These are phyloP conservation scores for Acanthosoma haemorrhoidale DNA, from an alignment of 2,888 invertebrate species.

Conservation along the genomic window DNA sequence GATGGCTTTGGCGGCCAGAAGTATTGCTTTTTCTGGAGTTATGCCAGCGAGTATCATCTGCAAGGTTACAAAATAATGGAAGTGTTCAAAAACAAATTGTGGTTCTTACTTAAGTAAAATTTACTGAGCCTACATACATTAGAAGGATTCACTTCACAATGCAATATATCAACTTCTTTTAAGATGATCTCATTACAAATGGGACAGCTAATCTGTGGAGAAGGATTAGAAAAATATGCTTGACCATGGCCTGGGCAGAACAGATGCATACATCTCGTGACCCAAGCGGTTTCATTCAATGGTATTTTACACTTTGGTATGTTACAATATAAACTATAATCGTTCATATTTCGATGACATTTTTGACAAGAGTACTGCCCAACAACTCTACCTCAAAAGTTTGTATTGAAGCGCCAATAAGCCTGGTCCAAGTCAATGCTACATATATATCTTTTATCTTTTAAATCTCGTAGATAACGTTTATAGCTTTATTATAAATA, in stretches of 20 bases:
- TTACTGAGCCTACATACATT: constrained; percentile 26
- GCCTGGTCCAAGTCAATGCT: not conserved
- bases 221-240: constrained; percentile 30
- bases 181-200: constrained; percentile 35
- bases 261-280: constrained; percentile 40
- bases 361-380: not conserved
- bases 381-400: not conserved
- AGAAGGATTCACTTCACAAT: constrained; percentile 29
- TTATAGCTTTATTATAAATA: no score
- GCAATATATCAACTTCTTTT: constrained; percentile 31
- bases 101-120: not conserved
- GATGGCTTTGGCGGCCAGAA: constrained; percentile 27
- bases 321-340: constrained; percentile 37
- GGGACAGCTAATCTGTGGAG: constrained; percentile 33
- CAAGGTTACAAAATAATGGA: not conserved
- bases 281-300: constrained; percentile 36
- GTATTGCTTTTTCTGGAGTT: constrained; percentile 30
- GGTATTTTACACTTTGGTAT: constrained; percentile 36
- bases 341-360: constrained; percentile 25
- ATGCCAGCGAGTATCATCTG: constrained; percentile 35
- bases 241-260: constrained; percentile 39
- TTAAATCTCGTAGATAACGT: no score
- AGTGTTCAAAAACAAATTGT: not conserved
- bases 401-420: not conserved
- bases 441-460: not conserved